Conservation (phyloP, 2,888 invertebrate species). For the Furcula furcula region DNA sequence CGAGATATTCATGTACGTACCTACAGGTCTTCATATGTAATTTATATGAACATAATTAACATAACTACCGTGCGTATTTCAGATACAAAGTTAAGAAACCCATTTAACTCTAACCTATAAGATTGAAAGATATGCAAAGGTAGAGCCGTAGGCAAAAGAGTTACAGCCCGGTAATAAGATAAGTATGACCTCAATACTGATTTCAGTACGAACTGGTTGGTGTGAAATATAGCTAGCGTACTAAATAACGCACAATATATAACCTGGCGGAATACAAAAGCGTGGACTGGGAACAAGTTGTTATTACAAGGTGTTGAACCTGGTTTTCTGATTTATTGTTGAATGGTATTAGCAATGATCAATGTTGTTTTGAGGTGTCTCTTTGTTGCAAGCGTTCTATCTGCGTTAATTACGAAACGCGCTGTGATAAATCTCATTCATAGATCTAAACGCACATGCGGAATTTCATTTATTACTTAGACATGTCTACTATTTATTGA, state of each 20-base stretch:
- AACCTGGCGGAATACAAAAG: conserved; percentile 46
- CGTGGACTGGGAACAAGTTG: conserved; percentile 54
- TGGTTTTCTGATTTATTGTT: conserved; percentile 70
- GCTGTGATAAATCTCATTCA: conserved; percentile 34
- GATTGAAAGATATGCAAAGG: conserved; percentile 45
- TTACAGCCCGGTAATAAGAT: conserved; percentile 51
- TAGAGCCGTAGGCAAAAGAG: conserved; percentile 38
- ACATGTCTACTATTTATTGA: too few species aligned
- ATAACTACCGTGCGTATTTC: too few species aligned
- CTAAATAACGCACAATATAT: conserved; percentile 60
- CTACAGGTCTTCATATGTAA: too few species aligned
- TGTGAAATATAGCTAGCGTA: conserved; percentile 54
- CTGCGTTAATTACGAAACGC: conserved; percentile 49
- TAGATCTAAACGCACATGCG: conserved; percentile 27
- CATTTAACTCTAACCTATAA: conserved; percentile 32
- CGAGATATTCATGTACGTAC: too few species aligned
- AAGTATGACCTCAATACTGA: conserved; percentile 55
- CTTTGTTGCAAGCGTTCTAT: conserved; percentile 53
- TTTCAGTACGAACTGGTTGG: conserved; percentile 49
- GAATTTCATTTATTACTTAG: conserved; percentile 34
- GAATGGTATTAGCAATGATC: conserved; percentile 63
- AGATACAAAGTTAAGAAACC: conserved; percentile 12
- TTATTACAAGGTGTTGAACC: conserved; percentile 72
- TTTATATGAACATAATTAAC: too few species aligned
- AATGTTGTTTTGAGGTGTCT: conserved; percentile 60